Conservation (phyloP, 2,888 invertebrate genomes). For the Xestia ashworthii region DNA sequence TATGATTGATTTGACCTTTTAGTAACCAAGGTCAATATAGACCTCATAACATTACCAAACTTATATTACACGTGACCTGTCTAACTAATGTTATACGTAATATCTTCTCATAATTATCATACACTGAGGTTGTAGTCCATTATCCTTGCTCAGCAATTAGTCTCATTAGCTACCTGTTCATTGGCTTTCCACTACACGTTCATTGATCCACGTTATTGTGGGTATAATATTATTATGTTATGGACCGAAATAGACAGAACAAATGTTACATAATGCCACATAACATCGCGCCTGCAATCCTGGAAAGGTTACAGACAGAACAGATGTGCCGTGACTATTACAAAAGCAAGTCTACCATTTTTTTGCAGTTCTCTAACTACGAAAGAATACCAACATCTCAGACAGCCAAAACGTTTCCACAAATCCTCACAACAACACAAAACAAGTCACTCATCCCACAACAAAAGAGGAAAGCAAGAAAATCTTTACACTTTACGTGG, state of each 20-base stretch:
- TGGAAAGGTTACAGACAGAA: no score
- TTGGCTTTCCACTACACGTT: constrained; percentile 49
- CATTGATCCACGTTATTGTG: constrained; percentile 32
- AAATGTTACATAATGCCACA: neutral
- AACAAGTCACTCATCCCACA: constrained; percentile 43
- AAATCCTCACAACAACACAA: constrained; percentile 33
- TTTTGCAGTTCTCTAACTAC: neutral
- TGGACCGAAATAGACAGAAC: neutral
- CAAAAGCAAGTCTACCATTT: neutral
- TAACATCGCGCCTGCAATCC: neutral
- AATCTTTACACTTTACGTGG: constrained; percentile 49
- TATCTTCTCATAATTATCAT: neutral
- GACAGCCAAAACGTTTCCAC: constrained; percentile 12
- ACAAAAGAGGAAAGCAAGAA: constrained; percentile 30
- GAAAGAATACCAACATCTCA: neutral
- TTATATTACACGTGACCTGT: neutral
- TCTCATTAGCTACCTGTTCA: constrained; percentile 54
- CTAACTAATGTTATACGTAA: neutral
- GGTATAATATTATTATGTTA: neutral
- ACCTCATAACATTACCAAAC: neutral
- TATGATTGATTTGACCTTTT: neutral
- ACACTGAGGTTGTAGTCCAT: constrained; percentile 6
- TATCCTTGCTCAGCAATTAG: constrained; percentile 59
- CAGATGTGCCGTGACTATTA: neutral
- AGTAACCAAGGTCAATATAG: neutral